Percentiles rank a stretch among this genome's conserved stretches.
phyloP scores from a whole-genome alignment of 2,113 vertebrate species.

The Triplophysa dalaica region DNA sequence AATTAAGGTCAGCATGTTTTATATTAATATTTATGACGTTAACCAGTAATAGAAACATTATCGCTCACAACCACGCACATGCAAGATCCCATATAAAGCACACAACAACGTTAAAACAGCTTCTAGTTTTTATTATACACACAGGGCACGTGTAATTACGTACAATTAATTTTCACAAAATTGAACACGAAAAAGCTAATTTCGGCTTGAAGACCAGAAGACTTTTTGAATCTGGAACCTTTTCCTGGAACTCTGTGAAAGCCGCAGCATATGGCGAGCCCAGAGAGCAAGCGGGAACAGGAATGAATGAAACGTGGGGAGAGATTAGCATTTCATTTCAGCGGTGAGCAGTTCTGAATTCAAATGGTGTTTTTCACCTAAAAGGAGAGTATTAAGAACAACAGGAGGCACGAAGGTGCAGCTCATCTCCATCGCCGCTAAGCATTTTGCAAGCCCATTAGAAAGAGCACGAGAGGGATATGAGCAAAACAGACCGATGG shows the following conservation, averaged over 20 bases:
- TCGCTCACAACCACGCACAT: neutral
- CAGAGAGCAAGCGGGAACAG: constrained; percentile 42
- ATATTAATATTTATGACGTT: constrained; percentile 56
- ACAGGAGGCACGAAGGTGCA: constrained; percentile 37
- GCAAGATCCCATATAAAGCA: neutral
- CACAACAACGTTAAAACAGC: constrained; percentile 8
- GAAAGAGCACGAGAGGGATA: neutral
- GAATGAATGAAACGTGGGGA: constrained; percentile 39
- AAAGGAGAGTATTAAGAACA: constrained; percentile 48
- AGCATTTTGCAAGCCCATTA: constrained; percentile 28
- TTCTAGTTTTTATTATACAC: constrained; percentile 52
- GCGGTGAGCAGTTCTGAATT: constrained; percentile 51
- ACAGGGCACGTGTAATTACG: constrained; percentile 52
- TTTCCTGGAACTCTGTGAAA: constrained; percentile 53
- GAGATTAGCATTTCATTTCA: constrained; percentile 59
- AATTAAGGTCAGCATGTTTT: constrained; percentile 57
- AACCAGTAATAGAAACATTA: constrained; percentile 39
- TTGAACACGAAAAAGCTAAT: constrained; percentile 33
- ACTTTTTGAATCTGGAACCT: constrained; percentile 30
- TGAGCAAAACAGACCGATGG: constrained; percentile 1
- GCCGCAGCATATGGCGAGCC: constrained; percentile 38
- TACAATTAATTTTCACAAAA: neutral
- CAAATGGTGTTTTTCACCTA: constrained; percentile 54
- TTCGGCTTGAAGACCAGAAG: constrained; percentile 44
- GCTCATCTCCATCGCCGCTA: constrained; percentile 41